phyloP scores from a whole-genome alignment of 2,888 invertebrate species.

The Monochamus alternatus region DNA sequence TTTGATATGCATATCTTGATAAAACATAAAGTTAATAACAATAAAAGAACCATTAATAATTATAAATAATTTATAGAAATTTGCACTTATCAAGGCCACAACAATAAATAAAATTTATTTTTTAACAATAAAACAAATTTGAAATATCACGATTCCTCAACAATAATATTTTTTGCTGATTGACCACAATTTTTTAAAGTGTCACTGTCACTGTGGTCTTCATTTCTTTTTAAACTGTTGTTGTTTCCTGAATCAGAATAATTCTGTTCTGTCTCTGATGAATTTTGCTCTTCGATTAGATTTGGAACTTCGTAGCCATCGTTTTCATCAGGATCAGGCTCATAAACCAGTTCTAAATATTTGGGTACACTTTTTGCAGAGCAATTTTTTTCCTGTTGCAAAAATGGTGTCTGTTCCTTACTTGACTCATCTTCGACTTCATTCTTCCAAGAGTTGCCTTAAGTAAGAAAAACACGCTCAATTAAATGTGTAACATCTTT shows the following conservation, averaged over 20 bases:
- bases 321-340: constrained; percentile 68
- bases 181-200: not conserved
- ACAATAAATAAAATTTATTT: constrained; percentile 20
- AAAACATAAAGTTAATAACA: constrained; percentile 1
- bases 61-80: constrained; percentile 18
- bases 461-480: constrained; percentile 45
- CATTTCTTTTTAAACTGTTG: constrained; percentile 15
- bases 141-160: not conserved
- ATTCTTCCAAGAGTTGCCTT: constrained; percentile 72
- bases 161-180: constrained; percentile 7
- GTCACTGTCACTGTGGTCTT: constrained; percentile 6
- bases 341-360: constrained; percentile 80
- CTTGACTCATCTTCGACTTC: constrained; percentile 69
- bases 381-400: constrained; percentile 61
- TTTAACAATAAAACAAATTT: constrained; percentile 18
- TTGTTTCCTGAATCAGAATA: constrained; percentile 24
- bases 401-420: constrained; percentile 71
- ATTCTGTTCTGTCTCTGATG: constrained; percentile 23
- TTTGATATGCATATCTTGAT: constrained; percentile 44
- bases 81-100: constrained; percentile 5
- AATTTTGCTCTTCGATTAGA: constrained; percentile 46
- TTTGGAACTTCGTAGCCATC: constrained; percentile 81
- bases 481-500: constrained; percentile 37
- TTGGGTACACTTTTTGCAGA: constrained; percentile 71
- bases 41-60: not conserved